Evolutionary conservation across 2,888 invertebrate genomes (phyloP).

Genomic region (Carterocephalus palaemon): DNA sequence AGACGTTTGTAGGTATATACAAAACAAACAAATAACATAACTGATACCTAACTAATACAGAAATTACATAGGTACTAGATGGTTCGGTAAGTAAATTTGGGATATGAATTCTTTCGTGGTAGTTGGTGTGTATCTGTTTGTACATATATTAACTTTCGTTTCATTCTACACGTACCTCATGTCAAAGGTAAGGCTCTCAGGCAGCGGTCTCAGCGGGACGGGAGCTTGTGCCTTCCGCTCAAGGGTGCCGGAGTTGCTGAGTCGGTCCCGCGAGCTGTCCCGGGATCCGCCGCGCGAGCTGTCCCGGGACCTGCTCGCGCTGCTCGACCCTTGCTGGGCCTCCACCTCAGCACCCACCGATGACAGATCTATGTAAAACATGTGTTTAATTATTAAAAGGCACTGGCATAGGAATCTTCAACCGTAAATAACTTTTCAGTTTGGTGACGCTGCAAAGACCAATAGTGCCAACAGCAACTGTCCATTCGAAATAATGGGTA

Average conservation of each 20-base stretch:
- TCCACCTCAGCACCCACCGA: slow-evolving; percentile 86
- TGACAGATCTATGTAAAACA: slow-evolving; percentile 81
- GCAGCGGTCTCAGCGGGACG: slow-evolving; percentile 83
- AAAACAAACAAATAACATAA: slow-evolving; percentile 8
- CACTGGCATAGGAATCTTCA: too few species aligned
- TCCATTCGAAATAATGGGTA: too few species aligned
- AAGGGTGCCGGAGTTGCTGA: slow-evolving; percentile 68
- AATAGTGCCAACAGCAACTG: too few species aligned
- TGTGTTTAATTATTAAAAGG: not conserved
- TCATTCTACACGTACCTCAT: slow-evolving; percentile 84
- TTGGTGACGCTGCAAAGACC: too few species aligned
- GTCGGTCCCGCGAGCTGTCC: slow-evolving; percentile 70
- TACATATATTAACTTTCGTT: too few species aligned
- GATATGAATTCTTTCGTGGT: too few species aligned
- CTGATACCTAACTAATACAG: not conserved
- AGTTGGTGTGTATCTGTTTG: too few species aligned
- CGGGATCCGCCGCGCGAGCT: slow-evolving; percentile 71
- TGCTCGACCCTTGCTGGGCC: slow-evolving; percentile 57
- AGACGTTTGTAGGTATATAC: too few species aligned
- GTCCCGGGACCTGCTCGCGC: slow-evolving; percentile 60
- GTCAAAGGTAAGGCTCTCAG: slow-evolving; percentile 92
- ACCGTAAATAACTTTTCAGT: too few species aligned
- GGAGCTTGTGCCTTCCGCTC: slow-evolving; percentile 62
- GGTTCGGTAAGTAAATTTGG: too few species aligned
- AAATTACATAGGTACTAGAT: too few species aligned